Evolutionary conservation across 2,113 vertebrate genomes (phyloP).

Genomic region (Gambusia holbrooki): DNA sequence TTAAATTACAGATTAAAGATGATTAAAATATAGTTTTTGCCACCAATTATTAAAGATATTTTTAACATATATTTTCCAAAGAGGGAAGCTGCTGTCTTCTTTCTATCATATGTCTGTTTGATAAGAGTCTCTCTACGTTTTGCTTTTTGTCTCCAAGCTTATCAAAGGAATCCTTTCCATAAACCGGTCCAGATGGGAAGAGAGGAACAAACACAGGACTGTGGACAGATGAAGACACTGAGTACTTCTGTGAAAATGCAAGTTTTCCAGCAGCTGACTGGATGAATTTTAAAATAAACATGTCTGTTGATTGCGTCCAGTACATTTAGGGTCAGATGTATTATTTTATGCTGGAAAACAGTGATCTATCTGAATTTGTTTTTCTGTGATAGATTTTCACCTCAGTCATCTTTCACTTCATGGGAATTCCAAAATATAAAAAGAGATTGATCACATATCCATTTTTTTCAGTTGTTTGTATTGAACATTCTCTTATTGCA

Average conservation of each 20-base stretch:
- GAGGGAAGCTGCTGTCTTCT: background rate
- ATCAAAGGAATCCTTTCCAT: slow-evolving; percentile 66
- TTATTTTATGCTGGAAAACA: slow-evolving; percentile 29
- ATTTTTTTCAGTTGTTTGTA: too few species aligned
- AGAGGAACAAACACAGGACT: slow-evolving; percentile 66
- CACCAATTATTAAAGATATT: too few species aligned
- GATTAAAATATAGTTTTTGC: too few species aligned
- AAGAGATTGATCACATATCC: background rate
- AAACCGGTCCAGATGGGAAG: slow-evolving; percentile 71
- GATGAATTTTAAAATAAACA: slow-evolving; percentile 46
- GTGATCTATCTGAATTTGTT: slow-evolving; percentile 23
- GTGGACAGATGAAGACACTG: slow-evolving; percentile 60
- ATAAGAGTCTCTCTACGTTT: background rate
- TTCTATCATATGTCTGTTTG: slow-evolving; percentile 12
- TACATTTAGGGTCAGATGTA: background rate
- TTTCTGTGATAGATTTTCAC: slow-evolving; percentile 19
- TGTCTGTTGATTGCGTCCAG: background rate
- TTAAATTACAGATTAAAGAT: slow-evolving; percentile 1
- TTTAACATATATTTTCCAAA: too few species aligned
- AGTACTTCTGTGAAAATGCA: slow-evolving; percentile 57
- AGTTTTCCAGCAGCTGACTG: slow-evolving; percentile 47
- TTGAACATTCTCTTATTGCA: too few species aligned
- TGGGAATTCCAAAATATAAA: background rate
- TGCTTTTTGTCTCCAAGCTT: slow-evolving; percentile 29
- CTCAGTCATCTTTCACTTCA: background rate